These are phyloP conservation scores for Laothoe populi DNA, from an alignment of 2,888 invertebrate species.

Conservation along the genomic window DNA sequence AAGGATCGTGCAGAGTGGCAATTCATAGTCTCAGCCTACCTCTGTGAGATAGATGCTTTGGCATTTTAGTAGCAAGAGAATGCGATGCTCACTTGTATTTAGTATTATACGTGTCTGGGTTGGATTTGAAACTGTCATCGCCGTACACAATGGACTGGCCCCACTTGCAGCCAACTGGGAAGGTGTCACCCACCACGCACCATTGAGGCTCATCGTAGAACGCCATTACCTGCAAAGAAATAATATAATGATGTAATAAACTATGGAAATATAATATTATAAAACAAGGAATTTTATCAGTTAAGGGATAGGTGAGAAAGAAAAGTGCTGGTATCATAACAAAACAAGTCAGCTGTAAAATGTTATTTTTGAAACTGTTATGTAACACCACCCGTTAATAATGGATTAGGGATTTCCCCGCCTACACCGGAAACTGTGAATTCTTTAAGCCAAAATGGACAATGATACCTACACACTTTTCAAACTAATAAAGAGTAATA, in stretches of 20 bases:
- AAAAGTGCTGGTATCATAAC: no score
- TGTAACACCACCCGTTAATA: no score
- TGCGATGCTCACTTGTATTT: slow-evolving; percentile 88
- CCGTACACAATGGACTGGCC: slow-evolving; percentile 94
- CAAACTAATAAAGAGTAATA: no score
- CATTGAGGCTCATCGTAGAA: slow-evolving; percentile 95
- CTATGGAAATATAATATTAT: not conserved
- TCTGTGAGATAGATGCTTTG: not conserved
- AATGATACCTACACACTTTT: not conserved
- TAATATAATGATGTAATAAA: not conserved
- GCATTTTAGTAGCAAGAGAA: no score
- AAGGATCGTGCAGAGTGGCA: no score
- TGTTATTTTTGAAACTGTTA: no score
- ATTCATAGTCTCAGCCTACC: not conserved
- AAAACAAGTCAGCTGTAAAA: no score
- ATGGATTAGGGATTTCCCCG: no score
- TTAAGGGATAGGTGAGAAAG: no score
- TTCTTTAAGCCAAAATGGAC: not conserved
- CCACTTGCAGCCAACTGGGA: slow-evolving; percentile 96
- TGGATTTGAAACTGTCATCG: slow-evolving; percentile 92
- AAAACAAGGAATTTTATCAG: no score
- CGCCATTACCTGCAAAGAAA: slow-evolving; percentile 87
- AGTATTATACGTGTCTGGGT: slow-evolving; percentile 91
- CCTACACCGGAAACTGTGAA: no score
- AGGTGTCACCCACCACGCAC: slow-evolving; percentile 98